Conservation (phyloP, 2,888 invertebrate species). For the Drosophila suboccidentalis region DNA sequence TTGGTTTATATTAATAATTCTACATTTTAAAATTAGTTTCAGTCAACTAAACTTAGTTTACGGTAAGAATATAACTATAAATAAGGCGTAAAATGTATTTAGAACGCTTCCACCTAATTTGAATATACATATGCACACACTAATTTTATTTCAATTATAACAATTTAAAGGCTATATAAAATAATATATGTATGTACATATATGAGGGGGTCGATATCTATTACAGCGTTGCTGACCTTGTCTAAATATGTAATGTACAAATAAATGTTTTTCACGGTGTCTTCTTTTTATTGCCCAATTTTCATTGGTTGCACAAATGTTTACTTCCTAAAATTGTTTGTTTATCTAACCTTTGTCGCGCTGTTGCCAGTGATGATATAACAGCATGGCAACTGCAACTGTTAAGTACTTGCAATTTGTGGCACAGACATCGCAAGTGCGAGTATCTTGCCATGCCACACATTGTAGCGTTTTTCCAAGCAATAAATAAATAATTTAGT, state of each 20-base stretch:
- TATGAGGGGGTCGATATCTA: background rate
- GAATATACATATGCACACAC: no score
- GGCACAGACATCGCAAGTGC: conserved; percentile 29
- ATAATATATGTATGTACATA: no score
- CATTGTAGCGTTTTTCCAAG: conserved; percentile 57
- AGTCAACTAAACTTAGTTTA: no score
- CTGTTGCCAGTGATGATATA: conserved; percentile 53
- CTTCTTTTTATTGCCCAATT: conserved; percentile 15
- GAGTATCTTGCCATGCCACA: conserved; percentile 10
- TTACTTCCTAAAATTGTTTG: conserved; percentile 39
- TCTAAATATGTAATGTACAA: background rate
- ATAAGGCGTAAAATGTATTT: no score
- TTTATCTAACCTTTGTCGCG: conserved; percentile 61
- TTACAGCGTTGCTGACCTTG: conserved; percentile 3
- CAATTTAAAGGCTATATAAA: no score
- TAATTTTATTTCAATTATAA: no score
- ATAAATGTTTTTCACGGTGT: background rate
- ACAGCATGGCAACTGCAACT: conserved; percentile 33
- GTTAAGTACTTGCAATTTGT: conserved; percentile 20
- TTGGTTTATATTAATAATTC: no score
- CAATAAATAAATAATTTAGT: conserved; percentile 53
- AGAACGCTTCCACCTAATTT: no score
- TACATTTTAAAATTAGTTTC: no score
- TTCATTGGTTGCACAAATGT: conserved; percentile 26
- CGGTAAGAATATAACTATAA: no score